A percentile compares a stretch with the other conserved stretches of the same genome.
These are phyloP conservation scores for Nemoura dubitans DNA, from an alignment of 2,888 invertebrate species.

Conservation along the genomic window DNA sequence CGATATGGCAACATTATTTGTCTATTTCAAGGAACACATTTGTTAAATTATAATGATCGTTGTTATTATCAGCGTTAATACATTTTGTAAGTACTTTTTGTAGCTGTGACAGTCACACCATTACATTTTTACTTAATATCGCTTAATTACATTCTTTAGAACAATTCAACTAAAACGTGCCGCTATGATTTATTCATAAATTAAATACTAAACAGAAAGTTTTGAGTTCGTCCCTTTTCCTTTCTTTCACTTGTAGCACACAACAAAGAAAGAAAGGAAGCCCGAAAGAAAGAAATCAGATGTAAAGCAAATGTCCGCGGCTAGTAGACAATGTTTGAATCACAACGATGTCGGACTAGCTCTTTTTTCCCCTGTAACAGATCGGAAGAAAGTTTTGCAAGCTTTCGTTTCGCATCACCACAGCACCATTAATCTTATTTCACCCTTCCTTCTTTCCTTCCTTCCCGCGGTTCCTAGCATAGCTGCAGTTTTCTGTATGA, in stretches of 20 bases:
- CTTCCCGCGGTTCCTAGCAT: not conserved
- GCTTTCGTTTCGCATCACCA: constrained; percentile 35
- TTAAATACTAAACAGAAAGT: not conserved
- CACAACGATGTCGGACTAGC: not conserved
- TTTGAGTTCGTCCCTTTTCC: not conserved
- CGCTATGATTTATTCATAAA: not conserved
- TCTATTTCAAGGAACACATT: too few species aligned
- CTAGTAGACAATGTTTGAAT: not conserved
- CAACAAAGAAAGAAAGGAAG: not conserved
- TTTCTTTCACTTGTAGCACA: not conserved
- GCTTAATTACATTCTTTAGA: not conserved
- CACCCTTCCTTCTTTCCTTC: constrained; percentile 13
- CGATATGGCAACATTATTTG: too few species aligned
- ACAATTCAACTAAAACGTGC: not conserved
- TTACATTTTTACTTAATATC: not conserved
- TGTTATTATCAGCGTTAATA: too few species aligned
- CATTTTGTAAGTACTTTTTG: too few species aligned
- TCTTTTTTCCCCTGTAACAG: constrained; percentile 23
- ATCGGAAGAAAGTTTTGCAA: constrained; percentile 31
- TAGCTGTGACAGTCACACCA: not conserved
- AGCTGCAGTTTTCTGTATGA: not conserved
- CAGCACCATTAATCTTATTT: constrained; percentile 39
- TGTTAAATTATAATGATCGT: too few species aligned
- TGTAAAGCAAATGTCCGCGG: not conserved
- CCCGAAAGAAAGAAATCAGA: not conserved